These are phyloP conservation scores for Bactericera cockerelli DNA, from an alignment of 1,140 invertebrate species.

Conservation along the genomic window DNA sequence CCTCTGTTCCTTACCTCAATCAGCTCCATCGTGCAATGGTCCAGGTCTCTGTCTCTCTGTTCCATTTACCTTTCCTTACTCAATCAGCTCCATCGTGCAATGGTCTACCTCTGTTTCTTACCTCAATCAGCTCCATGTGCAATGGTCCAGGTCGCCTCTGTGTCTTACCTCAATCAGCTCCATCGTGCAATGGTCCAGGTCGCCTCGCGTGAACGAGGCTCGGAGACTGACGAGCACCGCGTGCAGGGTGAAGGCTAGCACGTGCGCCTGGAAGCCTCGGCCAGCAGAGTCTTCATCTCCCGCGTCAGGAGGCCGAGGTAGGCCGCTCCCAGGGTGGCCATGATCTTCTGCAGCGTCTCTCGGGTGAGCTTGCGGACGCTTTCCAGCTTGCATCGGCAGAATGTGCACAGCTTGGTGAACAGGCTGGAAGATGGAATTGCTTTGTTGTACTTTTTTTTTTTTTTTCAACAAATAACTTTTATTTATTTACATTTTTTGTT, in stretches of 20 bases:
- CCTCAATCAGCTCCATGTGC: too few species aligned
- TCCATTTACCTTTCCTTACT: too few species aligned
- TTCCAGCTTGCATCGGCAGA: constrained; percentile 75
- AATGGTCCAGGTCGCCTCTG: too few species aligned
- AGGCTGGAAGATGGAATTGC: constrained; percentile 44
- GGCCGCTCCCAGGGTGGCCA: constrained; percentile 63
- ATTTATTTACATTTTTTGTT: too few species aligned
- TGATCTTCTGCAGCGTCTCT: constrained; percentile 78
- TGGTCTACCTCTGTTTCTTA: too few species aligned
- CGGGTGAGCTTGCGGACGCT: constrained; percentile 70
- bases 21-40: too few species aligned
- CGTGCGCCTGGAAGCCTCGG: constrained; percentile 85
- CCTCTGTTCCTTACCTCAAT: too few species aligned
- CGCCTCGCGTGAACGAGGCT: constrained; percentile 41
- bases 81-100: too few species aligned
- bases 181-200: constrained; percentile 61
- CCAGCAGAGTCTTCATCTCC: constrained; percentile 64
- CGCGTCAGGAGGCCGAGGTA: constrained; percentile 63
- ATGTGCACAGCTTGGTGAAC: constrained; percentile 75
- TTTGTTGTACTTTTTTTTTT: constrained; percentile 2
- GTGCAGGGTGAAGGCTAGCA: constrained; percentile 78
- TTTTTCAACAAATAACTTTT: constrained; percentile 1
- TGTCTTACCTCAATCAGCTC: constrained; percentile 59
- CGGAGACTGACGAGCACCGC: constrained; percentile 57
- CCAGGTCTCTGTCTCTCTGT: too few species aligned